A percentile compares a stretch with the other conserved stretches of the same genome.
These are phyloP conservation scores for Fragariocoptes setiger DNA, from an alignment of 1,140 invertebrate species.

Conservation along the genomic window DNA sequence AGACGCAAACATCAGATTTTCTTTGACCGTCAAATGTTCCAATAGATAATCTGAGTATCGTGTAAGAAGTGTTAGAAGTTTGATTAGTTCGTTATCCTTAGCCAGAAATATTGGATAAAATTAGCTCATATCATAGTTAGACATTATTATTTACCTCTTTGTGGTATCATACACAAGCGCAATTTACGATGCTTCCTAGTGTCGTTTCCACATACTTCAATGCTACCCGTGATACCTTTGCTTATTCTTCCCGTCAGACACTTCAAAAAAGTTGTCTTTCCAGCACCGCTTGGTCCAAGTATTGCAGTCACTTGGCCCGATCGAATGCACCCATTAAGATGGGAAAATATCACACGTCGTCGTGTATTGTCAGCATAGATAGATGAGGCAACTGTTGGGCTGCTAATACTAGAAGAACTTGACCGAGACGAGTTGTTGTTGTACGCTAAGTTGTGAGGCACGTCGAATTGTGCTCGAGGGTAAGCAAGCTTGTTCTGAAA, in stretches of 20 bases:
- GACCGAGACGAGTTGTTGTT: no score
- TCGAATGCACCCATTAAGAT: slow-evolving; percentile 21
- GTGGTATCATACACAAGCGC: neutral
- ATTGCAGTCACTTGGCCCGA: slow-evolving; percentile 5
- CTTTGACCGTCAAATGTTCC: neutral
- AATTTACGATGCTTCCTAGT: neutral
- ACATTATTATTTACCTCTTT: no score
- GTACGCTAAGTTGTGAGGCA: no score
- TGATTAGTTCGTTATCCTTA: no score
- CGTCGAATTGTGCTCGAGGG: no score
- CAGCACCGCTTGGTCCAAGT: slow-evolving; percentile 5
- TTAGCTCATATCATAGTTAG: no score
- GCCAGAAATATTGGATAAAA: no score
- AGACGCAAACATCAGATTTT: neutral
- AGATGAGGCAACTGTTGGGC: neutral
- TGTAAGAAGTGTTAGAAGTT: no score
- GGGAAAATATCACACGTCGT: neutral
- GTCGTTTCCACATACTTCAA: neutral
- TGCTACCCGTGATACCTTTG: neutral
- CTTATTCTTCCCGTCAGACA: neutral
- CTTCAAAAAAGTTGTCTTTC: slow-evolving; percentile 7
- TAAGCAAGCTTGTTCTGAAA: no score
- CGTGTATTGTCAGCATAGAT: no score
- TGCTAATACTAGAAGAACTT: no score
- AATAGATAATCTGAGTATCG: neutral